Evolutionary conservation across 2,797 vertebrate species (phyloP).

Genomic region (Neosilurus hyrtlii): DNA sequence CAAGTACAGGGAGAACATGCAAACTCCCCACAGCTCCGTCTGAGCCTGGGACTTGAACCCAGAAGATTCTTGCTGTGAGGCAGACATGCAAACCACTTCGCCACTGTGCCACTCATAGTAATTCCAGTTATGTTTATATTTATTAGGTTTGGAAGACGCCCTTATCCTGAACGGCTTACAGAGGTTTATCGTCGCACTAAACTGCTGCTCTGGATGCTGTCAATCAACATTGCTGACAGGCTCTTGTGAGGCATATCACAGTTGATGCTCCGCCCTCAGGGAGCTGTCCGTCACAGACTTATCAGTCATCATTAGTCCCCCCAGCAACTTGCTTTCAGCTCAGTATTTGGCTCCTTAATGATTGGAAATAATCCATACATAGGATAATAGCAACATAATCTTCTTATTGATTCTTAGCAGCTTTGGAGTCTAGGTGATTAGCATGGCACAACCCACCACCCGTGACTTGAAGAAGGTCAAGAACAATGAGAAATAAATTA

Average conservation of each 20-base stretch:
- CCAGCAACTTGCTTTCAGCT: neutral
- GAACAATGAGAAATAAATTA: neutral
- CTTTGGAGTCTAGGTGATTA: neutral
- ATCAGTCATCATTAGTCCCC: constrained; percentile 11
- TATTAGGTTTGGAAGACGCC: neutral
- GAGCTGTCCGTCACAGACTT: constrained; percentile 47
- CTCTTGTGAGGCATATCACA: constrained; percentile 40
- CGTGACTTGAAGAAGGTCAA: neutral
- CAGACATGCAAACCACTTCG: too few species aligned
- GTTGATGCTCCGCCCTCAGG: constrained; percentile 44
- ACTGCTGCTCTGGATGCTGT: constrained; percentile 25
- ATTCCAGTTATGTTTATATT: neutral
- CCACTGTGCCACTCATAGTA: too few species aligned
- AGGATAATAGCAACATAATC: neutral
- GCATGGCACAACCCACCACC: neutral
- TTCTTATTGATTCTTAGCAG: neutral
- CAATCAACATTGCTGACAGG: constrained; percentile 46
- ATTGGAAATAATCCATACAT: neutral
- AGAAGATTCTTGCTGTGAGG: too few species aligned
- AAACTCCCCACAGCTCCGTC: too few species aligned
- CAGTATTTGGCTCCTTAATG: neutral
- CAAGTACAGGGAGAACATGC: too few species aligned
- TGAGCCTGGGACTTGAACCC: too few species aligned
- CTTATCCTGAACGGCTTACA: neutral
- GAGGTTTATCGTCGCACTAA: neutral